Evolutionary conservation across 2,797 vertebrate genomes (phyloP).

Genomic region (Squalus acanthias): DNA sequence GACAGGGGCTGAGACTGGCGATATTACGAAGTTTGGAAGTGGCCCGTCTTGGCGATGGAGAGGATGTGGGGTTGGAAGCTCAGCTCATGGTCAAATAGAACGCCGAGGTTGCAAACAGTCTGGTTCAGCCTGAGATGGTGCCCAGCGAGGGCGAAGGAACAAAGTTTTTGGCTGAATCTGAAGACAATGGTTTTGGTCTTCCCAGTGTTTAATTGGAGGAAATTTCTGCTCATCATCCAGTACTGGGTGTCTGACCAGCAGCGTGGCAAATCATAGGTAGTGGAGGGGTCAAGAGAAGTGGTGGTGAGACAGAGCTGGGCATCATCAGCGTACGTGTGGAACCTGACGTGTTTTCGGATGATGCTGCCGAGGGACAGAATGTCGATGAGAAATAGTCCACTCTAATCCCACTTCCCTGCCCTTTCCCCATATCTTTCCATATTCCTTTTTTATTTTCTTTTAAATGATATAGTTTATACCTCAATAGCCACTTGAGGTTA

Average conservation of each 20-base stretch:
- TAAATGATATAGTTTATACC: neutral
- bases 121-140: neutral
- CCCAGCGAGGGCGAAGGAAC: neutral
- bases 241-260: neutral
- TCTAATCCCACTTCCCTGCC: neutral
- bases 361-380: neutral
- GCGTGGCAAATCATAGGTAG: neutral
- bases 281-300: neutral
- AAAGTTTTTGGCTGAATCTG: neutral
- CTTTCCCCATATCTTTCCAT: neutral
- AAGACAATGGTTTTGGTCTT: neutral
- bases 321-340: neutral
- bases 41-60: neutral
- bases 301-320: neutral
- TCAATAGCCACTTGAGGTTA: neutral
- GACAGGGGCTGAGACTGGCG: neutral
- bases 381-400: neutral
- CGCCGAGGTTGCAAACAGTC: neutral
- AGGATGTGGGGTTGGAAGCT: neutral
- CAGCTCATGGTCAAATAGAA: neutral
- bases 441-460: neutral
- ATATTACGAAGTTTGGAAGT: neutral
- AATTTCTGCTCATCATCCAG: neutral
- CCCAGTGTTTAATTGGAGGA: neutral
- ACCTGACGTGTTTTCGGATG: neutral